Conservation (phyloP, 2,113 vertebrate species). For the Bubo blakistoni region DNA sequence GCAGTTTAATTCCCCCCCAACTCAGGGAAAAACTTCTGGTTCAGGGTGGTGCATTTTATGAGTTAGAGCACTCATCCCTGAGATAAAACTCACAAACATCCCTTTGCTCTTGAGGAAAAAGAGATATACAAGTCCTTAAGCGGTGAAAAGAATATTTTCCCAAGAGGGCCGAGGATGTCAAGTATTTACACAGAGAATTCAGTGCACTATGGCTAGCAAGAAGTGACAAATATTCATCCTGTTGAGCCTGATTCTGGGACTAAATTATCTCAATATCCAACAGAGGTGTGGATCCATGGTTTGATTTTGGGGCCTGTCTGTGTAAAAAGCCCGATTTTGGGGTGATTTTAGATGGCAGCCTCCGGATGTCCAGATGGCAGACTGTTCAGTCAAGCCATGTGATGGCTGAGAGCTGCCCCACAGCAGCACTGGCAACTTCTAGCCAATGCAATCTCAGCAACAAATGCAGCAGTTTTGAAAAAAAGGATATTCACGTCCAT, state of each 20-base stretch:
- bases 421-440: not conserved
- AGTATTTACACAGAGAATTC: not conserved
- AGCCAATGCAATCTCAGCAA: not conserved
- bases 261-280: not conserved
- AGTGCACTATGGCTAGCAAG: not conserved
- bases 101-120: not conserved
- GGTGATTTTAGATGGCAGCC: not conserved
- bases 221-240: not conserved
- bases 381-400: rapidly evolving
- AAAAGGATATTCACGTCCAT: not conserved
- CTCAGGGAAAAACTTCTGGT: not conserved
- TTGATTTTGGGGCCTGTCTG: not conserved
- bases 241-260: not conserved
- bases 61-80: not conserved
- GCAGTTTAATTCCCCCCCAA: not conserved
- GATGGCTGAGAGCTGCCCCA: not conserved
- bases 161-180: not conserved
- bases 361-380: not conserved
- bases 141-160: not conserved
- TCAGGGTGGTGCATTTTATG: not conserved
- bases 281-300: not conserved
- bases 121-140: not conserved
- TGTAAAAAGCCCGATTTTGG: not conserved
- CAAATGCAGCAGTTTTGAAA: not conserved
- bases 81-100: not conserved